These are phyloP conservation scores for Borostomias antarcticus DNA, from an alignment of 2,797 vertebrate species.

Conservation along the genomic window DNA sequence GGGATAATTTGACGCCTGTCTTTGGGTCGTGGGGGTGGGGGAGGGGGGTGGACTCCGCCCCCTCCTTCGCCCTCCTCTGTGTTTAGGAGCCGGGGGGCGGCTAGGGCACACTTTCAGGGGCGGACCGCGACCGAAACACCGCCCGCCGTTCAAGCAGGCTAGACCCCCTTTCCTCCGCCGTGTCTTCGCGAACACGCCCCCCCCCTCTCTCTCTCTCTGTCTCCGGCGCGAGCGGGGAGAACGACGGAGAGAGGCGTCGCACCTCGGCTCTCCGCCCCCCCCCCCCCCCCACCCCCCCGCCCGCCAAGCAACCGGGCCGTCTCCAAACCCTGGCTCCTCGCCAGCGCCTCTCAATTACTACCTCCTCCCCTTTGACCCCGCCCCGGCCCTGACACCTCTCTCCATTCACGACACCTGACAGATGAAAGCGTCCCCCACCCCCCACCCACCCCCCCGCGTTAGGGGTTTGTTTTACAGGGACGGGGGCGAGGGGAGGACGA, in stretches of 20 bases:
- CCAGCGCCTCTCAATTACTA: no score
- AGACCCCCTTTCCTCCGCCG: not conserved
- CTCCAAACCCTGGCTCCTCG: no score
- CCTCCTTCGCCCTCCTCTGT: not conserved
- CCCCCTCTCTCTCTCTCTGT: not conserved
- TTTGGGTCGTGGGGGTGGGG: not conserved
- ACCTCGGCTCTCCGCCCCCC: conserved; percentile 22
- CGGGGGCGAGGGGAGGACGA: not conserved
- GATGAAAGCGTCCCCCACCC: no score
- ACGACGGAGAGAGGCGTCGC: conserved; percentile 15
- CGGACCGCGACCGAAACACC: conserved; percentile 32
- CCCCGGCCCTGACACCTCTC: no score
- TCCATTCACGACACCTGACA: no score
- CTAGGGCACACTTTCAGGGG: conserved; percentile 39
- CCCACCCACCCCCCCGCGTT: not conserved
- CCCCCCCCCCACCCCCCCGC: conserved; percentile 11
- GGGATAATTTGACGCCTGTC: conserved; percentile 34
- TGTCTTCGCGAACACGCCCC: conserved; percentile 35
- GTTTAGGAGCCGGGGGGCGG: not conserved
- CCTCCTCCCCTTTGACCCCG: no score
- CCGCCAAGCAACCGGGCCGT: not conserved
- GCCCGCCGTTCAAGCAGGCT: conserved; percentile 27
- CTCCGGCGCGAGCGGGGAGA: not conserved
- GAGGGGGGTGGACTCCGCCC: not conserved
- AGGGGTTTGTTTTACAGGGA: not conserved